Evolutionary conservation across 2,888 invertebrate species (phyloP), one percentile per base, ranked within the genome.

Genomic region (Spialia ferax): DNA sequence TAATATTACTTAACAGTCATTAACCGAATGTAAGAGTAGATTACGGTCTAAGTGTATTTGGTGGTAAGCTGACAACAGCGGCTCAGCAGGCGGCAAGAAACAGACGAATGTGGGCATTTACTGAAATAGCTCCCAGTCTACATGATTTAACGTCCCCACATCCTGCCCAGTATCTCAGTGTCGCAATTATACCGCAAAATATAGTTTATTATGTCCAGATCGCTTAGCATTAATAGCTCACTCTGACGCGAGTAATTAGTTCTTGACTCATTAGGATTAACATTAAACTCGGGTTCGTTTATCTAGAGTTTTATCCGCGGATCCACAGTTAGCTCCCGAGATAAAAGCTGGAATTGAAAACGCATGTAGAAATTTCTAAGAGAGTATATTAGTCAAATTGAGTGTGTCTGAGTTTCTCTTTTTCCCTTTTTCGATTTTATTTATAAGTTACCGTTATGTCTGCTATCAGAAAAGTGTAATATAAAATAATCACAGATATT

Each of bases 101-200:
- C 60, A 70, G 68, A 70, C 65, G 68, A 69, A 72, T 70, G 70
- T 32, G 45, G 35, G 57, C 60, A 65, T 63, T 63, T 67, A 67
- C 72, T 68, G 69, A 72, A 72, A 72, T 70, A 72, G 71, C 71
- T 72, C 32, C 68, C 63, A 60, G 63, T 20, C 32, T 50, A n/a
- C 68, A 50, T 69, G 69, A 69, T 64, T 48, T 64, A 69, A 45
- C 26, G 55, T 18, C 26, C 26, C 48, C 63, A 69, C 60, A 69
- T 71, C 70, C 73, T 71, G 74, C 69, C 69, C 74, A 69, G 68
- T 77, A 72, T 73, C 73, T 82, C 82, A 80, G 78, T 72, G 82
- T 82, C 81, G 71, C 74, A 73, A 77, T 73, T 73, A 73, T 71
- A 75, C 73, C 72, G 74, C 71, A 59, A 70, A 63, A 73, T 74